A percentile compares a stretch with the other conserved stretches of the same genome.
These are phyloP conservation scores for Diarsia mendica DNA, from an alignment of 2,888 invertebrate species.

Conservation along the genomic window DNA sequence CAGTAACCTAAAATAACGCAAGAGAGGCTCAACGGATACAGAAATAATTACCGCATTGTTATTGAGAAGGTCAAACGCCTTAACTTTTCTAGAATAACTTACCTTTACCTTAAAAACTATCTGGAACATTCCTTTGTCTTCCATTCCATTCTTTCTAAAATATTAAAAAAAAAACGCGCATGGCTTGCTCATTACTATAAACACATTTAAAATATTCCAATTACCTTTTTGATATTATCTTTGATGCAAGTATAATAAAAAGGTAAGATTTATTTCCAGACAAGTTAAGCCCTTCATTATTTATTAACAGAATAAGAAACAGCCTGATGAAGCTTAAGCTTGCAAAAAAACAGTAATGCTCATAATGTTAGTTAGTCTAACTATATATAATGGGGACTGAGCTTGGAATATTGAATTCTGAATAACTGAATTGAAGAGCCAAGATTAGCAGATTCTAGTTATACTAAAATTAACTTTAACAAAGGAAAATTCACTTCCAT, in stretches of 20 bases:
- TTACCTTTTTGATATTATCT: constrained; percentile 1
- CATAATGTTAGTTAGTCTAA: not conserved
- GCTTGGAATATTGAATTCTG: not conserved
- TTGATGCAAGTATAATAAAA: constrained; percentile 7
- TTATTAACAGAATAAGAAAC: constrained; percentile 9
- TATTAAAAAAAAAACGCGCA: constrained; percentile 10
- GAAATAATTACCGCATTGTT: not conserved
- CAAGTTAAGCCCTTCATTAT: constrained; percentile 6
- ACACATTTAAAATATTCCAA: not conserved
- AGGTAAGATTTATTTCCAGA: constrained; percentile 12
- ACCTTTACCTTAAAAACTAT: not conserved
- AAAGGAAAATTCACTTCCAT: not conserved
- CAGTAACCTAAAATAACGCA: not conserved
- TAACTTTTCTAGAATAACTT: not conserved
- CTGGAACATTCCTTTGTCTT: not conserved
- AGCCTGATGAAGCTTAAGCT: not conserved
- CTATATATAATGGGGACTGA: not conserved
- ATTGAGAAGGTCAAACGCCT: constrained; percentile 4
- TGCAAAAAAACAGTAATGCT: not conserved
- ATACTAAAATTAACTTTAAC: not conserved
- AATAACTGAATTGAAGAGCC: not conserved
- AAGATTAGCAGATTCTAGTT: not conserved
- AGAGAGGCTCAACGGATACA: not conserved
- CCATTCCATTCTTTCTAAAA: not conserved
- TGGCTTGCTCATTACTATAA: not conserved